Evolutionary conservation across 92 coral and sea anemone genomes (phyloP).

Genomic region (Heliopora coerulea): DNA sequence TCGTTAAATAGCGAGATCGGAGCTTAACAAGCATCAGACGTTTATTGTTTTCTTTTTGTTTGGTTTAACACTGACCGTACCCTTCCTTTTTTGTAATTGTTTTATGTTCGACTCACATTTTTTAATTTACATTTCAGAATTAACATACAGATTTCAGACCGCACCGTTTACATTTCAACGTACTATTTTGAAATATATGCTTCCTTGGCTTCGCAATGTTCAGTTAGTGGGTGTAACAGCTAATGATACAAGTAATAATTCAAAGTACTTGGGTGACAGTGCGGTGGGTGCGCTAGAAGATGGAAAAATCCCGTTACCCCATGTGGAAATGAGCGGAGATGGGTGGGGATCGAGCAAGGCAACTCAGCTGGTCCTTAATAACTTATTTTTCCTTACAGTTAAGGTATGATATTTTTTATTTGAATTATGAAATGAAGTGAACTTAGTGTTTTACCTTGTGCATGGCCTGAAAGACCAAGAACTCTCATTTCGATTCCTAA

Average conservation of each 20-base stretch:
- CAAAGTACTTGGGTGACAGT: conserved; percentile 51
- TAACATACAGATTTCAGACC: conserved; percentile 90
- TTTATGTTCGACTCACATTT: neutral
- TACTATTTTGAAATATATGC: conserved; percentile 85
- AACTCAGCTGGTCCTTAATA: conserved; percentile 91
- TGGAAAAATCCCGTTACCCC: conserved; percentile 59
- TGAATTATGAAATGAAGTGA: too few species aligned
- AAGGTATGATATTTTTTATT: too few species aligned
- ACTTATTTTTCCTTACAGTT: conserved; percentile 87
- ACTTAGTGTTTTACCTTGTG: too few species aligned
- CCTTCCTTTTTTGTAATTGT: neutral
- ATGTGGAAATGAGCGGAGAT: conserved; percentile 82
- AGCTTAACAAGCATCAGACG: too few species aligned
- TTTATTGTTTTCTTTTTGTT: too few species aligned
- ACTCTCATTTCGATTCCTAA: too few species aligned
- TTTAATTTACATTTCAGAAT: conserved; percentile 52
- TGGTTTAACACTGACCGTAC: neutral
- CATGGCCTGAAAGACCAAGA: too few species aligned
- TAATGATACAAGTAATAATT: conserved; percentile 29
- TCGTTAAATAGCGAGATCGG: too few species aligned
- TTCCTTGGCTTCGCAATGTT: conserved; percentile 92
- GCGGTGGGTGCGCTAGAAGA: conserved; percentile 53
- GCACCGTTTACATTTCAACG: conserved; percentile 86
- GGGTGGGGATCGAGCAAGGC: conserved; percentile 99
- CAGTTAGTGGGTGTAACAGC: conserved; percentile 78